Evolutionary conservation across 2,113 vertebrate genomes (phyloP).

Genomic region (Andinoacara biseriatus): DNA sequence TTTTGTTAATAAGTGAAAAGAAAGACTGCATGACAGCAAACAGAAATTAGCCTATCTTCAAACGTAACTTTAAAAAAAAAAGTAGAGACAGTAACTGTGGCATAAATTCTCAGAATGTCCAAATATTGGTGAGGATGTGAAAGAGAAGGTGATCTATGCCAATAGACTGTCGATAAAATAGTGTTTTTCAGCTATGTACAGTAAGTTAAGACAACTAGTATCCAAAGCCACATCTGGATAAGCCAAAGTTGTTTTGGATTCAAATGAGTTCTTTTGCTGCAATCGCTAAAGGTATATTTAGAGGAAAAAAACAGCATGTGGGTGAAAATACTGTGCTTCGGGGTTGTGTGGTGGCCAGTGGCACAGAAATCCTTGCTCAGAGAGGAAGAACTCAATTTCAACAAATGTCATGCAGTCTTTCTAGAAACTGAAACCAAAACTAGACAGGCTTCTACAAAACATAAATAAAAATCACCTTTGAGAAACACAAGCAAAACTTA

Average conservation of each 20-base stretch:
- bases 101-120: too few species aligned
- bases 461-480: neutral
- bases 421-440: neutral
- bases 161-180: too few species aligned
- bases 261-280: neutral
- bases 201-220: neutral
- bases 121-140: too few species aligned
- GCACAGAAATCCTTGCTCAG: neutral
- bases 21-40: neutral
- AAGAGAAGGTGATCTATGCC: too few species aligned
- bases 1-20: neutral
- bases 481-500: neutral
- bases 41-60: neutral
- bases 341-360: too few species aligned
- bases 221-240: conserved; percentile 1
- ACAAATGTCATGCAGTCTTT: neutral
- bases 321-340: neutral
- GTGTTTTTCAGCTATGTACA: neutral
- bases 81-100: too few species aligned
- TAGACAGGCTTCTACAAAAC: neutral
- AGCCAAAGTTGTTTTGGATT: neutral
- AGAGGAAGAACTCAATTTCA: neutral
- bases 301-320: neutral
- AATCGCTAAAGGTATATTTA: neutral
- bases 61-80: neutral